Evolutionary conservation across 2,888 invertebrate genomes (phyloP).

Genomic region (Cheilosia variabilis): DNA sequence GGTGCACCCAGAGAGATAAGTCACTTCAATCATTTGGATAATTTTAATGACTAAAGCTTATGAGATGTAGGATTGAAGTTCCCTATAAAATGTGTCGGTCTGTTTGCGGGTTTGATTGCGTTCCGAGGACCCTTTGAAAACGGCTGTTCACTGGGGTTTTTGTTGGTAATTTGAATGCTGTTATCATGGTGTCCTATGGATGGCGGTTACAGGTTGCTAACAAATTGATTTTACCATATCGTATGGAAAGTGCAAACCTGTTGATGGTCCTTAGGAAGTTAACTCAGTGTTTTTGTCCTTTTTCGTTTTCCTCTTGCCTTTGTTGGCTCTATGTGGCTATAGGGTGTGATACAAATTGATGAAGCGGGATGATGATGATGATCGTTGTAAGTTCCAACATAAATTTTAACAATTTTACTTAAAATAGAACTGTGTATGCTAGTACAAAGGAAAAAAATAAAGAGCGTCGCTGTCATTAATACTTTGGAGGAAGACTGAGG

Average conservation of each 20-base stretch:
- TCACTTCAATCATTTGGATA: slow-evolving; percentile 70
- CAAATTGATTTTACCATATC: slow-evolving; percentile 30
- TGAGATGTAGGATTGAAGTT: slow-evolving; percentile 21
- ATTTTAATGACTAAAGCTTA: slow-evolving; percentile 68
- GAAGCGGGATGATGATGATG: slow-evolving; percentile 8
- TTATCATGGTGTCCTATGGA: slow-evolving; percentile 26
- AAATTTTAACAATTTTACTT: no score
- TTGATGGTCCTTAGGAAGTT: slow-evolving; percentile 36
- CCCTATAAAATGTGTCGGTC: neutral
- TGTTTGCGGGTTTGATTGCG: neutral
- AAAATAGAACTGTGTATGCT: no score
- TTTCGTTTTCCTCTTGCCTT: neutral
- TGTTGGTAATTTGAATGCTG: slow-evolving; percentile 53
- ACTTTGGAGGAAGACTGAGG: no score
- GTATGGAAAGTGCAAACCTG: slow-evolving; percentile 44
- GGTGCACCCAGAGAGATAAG: neutral
- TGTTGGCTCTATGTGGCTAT: neutral
- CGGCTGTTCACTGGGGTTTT: slow-evolving; percentile 40
- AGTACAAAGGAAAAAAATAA: no score
- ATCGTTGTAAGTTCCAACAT: slow-evolving; percentile 3
- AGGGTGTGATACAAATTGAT: slow-evolving; percentile 20
- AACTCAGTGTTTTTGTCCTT: neutral
- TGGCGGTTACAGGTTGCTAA: slow-evolving; percentile 15
- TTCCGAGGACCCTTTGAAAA: slow-evolving; percentile 12
- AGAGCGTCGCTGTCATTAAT: no score